phyloP scores from a whole-genome alignment of 2,797 vertebrate genomes.

The Lutra lutra region DNA sequence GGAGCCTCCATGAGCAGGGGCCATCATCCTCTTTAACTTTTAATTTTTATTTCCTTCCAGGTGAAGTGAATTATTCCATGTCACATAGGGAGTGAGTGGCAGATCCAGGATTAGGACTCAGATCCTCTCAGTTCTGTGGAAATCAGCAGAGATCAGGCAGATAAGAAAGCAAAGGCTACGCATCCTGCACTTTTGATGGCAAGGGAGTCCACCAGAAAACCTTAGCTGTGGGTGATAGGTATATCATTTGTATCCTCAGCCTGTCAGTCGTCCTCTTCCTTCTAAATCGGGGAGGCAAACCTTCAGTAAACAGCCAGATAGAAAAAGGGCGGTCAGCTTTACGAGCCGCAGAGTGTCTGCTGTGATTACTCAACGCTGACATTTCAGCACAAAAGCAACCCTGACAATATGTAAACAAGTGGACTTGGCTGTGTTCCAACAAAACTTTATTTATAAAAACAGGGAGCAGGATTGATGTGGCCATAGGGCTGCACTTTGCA shows the following conservation, averaged over 20 bases:
- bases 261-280: not conserved
- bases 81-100: not conserved
- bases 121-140: not conserved
- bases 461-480: not conserved
- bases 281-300: not conserved
- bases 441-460: slow-evolving; percentile 52
- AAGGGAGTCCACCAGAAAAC: not conserved
- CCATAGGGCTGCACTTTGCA: not conserved
- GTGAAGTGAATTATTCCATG: not conserved
- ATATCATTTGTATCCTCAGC: not conserved
- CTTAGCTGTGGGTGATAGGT: not conserved
- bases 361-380: slow-evolving; percentile 6
- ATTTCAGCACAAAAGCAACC: slow-evolving; percentile 20
- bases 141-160: not conserved
- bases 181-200: not conserved
- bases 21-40: not conserved
- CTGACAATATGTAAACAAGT: slow-evolving; percentile 13
- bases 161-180: not conserved
- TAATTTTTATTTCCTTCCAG: not conserved
- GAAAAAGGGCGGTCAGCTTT: slow-evolving; percentile 7
- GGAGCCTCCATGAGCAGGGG: not conserved
- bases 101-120: not conserved
- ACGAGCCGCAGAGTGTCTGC: not conserved
- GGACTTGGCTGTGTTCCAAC: not conserved
- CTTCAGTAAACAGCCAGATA: not conserved